Evolutionary conservation across 2,797 vertebrate genomes (phyloP), one percentile per base, ranked within the genome.

Genomic region (Periophthalmus magnuspinnatus): DNA sequence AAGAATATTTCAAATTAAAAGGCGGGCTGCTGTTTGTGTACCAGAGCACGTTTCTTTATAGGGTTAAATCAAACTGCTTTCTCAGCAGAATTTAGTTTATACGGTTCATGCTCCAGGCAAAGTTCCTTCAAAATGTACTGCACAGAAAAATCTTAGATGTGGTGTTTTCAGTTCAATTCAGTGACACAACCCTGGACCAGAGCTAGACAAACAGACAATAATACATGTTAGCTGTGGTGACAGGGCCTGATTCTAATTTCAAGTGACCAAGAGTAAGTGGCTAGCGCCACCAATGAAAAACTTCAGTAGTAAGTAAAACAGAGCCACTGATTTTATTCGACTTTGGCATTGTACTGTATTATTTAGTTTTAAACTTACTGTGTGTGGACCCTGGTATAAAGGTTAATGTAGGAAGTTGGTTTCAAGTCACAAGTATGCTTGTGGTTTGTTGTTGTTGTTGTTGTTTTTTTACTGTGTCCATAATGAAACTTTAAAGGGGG

Each of bases 401-500:
- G 75, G 48, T 3, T 17, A 5, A 62, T 28, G 1, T 28, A 28
- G 28, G 28, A 28, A 28, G 28, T 14, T 14, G 41, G 14, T 5
- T 16, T 45, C 13, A 45, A 45, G 41, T 5, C 41, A 45, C 13
- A 45, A 4, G 8, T 21, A 10, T 10, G 11, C 16, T 54, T 47
- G 45, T 72, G 32, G 52, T 71, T 73, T 45, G 14, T 45, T 45
- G 11, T 41, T 10, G 11, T 41, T 13, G 3, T 41, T 41, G 7
- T 41, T n/a, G n/a, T n/a, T n/a, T n/a, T 54, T 54, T 54, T 54
- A 22, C 28, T 16, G 59, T 75, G 70, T 41, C 85, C 74, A 61
- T 41, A 1, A 11, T 55, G 72, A 68, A 86, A 85, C 69, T 68
- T 54, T 58, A 58, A 61, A 81, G 71, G 60, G 45, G 59, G 47